A percentile compares a stretch with the other conserved stretches of the same genome.
These are phyloP conservation scores for Macroglossus sobrinus DNA, from an alignment of 2,113 vertebrate species.

Conservation along the genomic window DNA sequence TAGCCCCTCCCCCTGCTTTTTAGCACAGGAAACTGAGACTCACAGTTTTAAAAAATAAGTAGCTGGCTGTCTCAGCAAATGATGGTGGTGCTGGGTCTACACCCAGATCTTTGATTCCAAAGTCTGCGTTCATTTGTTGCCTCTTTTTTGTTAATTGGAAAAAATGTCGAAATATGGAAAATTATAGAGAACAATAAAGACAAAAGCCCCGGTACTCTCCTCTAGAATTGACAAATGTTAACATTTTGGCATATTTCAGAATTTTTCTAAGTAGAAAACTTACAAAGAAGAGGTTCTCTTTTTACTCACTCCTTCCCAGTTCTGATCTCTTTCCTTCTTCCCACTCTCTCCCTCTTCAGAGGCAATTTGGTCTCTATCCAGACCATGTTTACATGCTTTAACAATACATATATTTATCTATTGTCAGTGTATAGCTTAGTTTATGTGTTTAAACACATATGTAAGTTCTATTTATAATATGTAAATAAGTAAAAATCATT, in stretches of 20 bases:
- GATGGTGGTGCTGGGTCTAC: neutral
- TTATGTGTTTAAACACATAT: neutral
- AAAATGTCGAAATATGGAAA: neutral
- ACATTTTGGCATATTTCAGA: neutral
- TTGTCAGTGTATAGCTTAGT: neutral
- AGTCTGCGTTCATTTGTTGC: neutral
- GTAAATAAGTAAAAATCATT: neutral
- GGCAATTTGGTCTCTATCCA: neutral
- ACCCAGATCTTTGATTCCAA: neutral
- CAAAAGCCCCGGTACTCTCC: neutral
- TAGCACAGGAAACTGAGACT: neutral
- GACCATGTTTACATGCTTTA: neutral
- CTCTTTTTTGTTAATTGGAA: neutral
- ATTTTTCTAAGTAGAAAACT: neutral
- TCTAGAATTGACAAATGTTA: neutral
- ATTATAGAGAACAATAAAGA: neutral
- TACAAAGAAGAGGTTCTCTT: neutral
- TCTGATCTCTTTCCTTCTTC: neutral
- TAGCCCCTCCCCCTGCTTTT: neutral
- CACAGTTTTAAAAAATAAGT: neutral
- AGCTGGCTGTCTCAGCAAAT: neutral
- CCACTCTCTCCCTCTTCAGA: neutral
- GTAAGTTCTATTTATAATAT: neutral
- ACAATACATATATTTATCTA: neutral
- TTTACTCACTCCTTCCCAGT: neutral